Evolutionary conservation across 2,113 vertebrate species (phyloP).

Genomic region (Petromus typicus): DNA sequence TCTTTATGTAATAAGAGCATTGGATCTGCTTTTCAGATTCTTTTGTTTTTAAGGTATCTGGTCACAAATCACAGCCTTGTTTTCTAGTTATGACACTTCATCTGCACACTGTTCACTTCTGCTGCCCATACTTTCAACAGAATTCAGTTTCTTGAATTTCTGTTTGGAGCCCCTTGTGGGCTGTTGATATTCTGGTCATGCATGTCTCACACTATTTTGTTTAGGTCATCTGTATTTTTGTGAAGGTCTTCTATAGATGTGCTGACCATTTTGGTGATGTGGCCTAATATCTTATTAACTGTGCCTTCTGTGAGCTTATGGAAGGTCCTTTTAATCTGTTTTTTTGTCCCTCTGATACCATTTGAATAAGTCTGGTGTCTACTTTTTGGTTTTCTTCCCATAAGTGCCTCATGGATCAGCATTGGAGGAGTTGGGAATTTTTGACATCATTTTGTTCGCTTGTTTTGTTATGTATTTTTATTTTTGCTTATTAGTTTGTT

Average conservation of each 20-base stretch:
- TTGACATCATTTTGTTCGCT: neutral
- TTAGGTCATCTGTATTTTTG: neutral
- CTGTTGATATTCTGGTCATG: neutral
- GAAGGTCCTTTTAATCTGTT: neutral
- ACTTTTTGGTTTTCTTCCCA: neutral
- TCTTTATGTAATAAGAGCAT: neutral
- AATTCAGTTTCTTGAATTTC: neutral
- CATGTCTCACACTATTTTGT: neutral
- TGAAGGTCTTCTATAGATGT: neutral
- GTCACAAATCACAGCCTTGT: neutral
- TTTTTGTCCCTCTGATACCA: neutral
- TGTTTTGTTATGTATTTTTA: neutral
- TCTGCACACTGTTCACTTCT: neutral
- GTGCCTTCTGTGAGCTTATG: neutral
- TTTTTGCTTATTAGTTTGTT: neutral
- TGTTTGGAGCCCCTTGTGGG: neutral
- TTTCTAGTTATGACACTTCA: neutral
- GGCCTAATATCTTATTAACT: neutral
- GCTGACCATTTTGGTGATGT: neutral
- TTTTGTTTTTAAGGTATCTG: neutral
- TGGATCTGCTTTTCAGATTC: neutral
- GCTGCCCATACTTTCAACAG: neutral
- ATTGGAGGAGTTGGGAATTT: neutral
- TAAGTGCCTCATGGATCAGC: neutral
- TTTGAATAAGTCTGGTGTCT: neutral